Conservation (phyloP, 2,113 vertebrate genomes). For the Prunella fulvescens region DNA sequence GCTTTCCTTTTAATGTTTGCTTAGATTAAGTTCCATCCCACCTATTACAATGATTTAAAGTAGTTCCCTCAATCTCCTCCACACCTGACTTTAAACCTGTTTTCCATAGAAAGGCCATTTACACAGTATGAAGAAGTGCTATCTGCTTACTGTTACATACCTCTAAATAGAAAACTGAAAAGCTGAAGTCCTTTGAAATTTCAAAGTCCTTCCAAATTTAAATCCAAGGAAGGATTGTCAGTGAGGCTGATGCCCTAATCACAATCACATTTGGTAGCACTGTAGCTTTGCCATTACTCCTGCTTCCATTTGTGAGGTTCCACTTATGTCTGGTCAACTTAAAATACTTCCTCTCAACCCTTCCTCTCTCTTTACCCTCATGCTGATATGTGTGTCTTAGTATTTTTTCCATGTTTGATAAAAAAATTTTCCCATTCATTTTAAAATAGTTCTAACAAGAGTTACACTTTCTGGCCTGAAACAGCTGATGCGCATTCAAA, state of each 20-base stretch:
- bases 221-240: background rate
- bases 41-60: background rate
- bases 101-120: background rate
- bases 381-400: background rate
- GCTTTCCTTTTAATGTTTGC: background rate
- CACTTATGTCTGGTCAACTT: background rate
- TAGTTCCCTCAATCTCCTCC: background rate
- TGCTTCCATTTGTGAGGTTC: background rate
- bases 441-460: background rate
- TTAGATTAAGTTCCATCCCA: background rate
- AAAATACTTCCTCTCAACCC: background rate
- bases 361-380: background rate
- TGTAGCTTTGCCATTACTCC: background rate
- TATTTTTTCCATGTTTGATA: background rate
- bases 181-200: background rate
- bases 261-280: background rate
- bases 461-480: fast-evolving
- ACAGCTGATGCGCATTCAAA: background rate
- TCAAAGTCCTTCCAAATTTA: background rate
- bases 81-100: background rate
- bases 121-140: background rate
- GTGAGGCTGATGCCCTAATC: background rate
- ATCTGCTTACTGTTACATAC: background rate
- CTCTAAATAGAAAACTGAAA: background rate
- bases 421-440: background rate